These are phyloP conservation scores for Megaleporinus macrocephalus DNA, from an alignment of 2,113 vertebrate genomes.

Conservation along the genomic window DNA sequence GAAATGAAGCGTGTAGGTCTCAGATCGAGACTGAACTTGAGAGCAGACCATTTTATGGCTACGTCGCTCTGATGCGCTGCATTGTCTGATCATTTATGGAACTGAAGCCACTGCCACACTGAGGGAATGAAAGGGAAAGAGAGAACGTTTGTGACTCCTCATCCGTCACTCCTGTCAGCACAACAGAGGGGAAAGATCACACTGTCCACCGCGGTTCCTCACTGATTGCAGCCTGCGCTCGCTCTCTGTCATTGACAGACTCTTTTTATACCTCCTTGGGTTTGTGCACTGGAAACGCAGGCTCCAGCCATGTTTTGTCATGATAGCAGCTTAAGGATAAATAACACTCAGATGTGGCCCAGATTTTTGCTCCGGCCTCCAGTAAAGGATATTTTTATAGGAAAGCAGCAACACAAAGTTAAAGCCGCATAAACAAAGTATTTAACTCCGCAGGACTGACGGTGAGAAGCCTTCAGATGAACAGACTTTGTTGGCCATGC, in stretches of 20 bases:
- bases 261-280: slow-evolving; percentile 70
- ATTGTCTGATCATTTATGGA: slow-evolving; percentile 17
- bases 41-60: background rate
- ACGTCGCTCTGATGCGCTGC: background rate
- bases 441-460: slow-evolving; percentile 37
- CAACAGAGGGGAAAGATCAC: slow-evolving; percentile 54
- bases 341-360: slow-evolving; percentile 76
- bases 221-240: slow-evolving; percentile 72
- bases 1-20: background rate
- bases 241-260: slow-evolving; percentile 69
- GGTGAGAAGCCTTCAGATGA: slow-evolving; percentile 20
- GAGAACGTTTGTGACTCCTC: slow-evolving; percentile 36
- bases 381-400: slow-evolving; percentile 54
- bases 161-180: slow-evolving; percentile 45
- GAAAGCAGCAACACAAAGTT: slow-evolving; percentile 47
- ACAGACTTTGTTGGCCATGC: slow-evolving; percentile 39
- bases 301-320: slow-evolving; percentile 65
- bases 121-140: slow-evolving; percentile 2
- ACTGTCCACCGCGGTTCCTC: slow-evolving; percentile 62
- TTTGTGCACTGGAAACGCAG: slow-evolving; percentile 63
- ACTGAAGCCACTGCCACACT: slow-evolving; percentile 13
- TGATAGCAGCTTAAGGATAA: slow-evolving; percentile 70
- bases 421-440: slow-evolving; percentile 58
- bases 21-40: background rate
- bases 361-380: slow-evolving; percentile 59